Percentiles rank a stretch among this genome's conserved stretches.
phyloP scores from a whole-genome alignment of 2,797 vertebrate species.

The Etheostoma perlongum region DNA sequence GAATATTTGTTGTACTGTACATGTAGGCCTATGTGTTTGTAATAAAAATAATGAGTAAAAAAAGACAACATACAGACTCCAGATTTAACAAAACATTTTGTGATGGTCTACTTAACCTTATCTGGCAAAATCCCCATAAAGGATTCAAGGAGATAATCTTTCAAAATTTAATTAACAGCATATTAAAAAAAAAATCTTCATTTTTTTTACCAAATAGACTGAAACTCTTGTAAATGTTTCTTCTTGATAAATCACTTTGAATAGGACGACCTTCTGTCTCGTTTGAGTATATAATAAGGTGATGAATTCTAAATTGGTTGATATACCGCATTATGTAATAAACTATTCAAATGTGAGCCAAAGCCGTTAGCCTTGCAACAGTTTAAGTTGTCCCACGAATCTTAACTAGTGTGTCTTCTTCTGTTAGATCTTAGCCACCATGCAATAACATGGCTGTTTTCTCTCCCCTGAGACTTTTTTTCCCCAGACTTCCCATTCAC shows the following conservation, averaged over 20 bases:
- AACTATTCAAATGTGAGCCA: neutral
- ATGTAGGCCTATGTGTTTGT: neutral
- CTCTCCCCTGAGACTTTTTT: constrained; percentile 27
- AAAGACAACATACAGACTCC: neutral
- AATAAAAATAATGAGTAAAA: neutral
- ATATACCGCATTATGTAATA: neutral
- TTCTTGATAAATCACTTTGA: constrained; percentile 12
- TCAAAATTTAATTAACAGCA: neutral
- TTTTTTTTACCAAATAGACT: neutral
- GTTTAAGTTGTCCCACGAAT: neutral
- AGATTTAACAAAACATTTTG: neutral
- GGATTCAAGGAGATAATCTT: neutral
- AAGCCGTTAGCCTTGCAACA: neutral
- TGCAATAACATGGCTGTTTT: constrained; percentile 13
- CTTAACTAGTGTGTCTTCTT: constrained; percentile 4
- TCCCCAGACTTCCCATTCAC: constrained; percentile 27
- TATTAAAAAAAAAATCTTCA: neutral
- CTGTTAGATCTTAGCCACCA: neutral
- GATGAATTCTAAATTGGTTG: neutral
- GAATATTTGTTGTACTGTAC: neutral
- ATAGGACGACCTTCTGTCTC: neutral
- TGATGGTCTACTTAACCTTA: neutral
- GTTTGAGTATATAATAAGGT: neutral
- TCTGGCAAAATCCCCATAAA: neutral
- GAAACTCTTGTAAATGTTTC: no score